Conservation (phyloP, 2,797 vertebrate genomes). For the Paramormyrops hopkinsi region DNA sequence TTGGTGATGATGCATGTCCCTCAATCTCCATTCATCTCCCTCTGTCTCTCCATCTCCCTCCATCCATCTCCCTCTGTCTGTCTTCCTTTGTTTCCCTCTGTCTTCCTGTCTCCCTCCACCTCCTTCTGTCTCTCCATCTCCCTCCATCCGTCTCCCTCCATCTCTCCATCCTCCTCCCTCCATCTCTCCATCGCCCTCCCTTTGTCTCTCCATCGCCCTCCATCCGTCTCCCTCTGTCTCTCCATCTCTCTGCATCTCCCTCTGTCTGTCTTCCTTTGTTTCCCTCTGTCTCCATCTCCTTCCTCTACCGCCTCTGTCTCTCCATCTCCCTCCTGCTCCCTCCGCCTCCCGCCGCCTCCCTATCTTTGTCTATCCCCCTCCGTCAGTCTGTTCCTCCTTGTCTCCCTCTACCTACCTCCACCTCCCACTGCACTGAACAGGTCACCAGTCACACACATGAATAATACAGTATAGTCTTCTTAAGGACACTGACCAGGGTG, state of each 20-base stretch:
- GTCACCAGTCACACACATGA: not conserved
- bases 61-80: not conserved
- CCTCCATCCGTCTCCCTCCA: not conserved
- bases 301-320: no score
- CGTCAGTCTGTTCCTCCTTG: not conserved
- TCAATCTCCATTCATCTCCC: not conserved
- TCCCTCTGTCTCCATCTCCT: not conserved
- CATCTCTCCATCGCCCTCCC: no score
- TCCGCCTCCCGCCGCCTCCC: no score
- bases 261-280: no score
- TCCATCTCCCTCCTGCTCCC: not conserved
- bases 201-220: not conserved
- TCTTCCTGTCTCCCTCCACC: not conserved
- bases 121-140: not conserved
- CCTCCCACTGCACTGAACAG: not conserved
- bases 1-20: not conserved
- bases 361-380: not conserved
- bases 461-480: constrained; percentile 35
- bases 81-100: no score
- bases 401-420: not conserved
- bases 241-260: not conserved
- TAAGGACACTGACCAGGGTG: constrained; percentile 31
- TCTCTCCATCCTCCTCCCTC: not conserved
- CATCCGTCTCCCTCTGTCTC: not conserved
- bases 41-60: not conserved